phyloP scores from a whole-genome alignment of 1,140 invertebrate genomes.

The Drusus annulatus region DNA sequence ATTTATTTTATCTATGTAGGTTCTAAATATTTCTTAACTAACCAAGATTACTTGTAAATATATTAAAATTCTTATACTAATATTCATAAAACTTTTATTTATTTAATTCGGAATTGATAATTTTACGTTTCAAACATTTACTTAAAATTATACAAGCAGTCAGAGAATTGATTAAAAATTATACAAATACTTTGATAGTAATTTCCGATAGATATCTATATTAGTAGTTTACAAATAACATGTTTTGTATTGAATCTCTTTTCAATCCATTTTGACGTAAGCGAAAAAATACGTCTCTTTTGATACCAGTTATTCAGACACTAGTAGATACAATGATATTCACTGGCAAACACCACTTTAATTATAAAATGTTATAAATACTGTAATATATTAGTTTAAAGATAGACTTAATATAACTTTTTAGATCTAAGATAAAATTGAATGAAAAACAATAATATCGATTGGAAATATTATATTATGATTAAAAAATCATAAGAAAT shows the following conservation, averaged over 20 bases:
- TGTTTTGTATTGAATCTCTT: too few species aligned
- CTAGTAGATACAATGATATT: slow-evolving; percentile 58
- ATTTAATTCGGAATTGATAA: slow-evolving; percentile 25
- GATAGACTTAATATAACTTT: slow-evolving; percentile 41
- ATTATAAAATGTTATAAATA: slow-evolving; percentile 59
- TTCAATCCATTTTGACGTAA: too few species aligned
- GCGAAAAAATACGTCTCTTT: not conserved
- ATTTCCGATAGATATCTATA: too few species aligned
- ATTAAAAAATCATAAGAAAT: slow-evolving; percentile 47
- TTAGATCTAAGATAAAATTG: slow-evolving; percentile 51
- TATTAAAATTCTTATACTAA: too few species aligned
- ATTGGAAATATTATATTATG: slow-evolving; percentile 46
- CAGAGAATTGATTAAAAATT: slow-evolving; percentile 20
- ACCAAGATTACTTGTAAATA: too few species aligned
- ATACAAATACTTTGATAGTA: too few species aligned
- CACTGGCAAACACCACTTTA: slow-evolving; percentile 60
- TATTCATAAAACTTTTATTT: too few species aligned
- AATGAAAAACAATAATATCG: slow-evolving; percentile 59
- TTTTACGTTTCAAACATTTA: not conserved
- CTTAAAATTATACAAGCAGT: not conserved
- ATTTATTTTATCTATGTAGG: too few species aligned
- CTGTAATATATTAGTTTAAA: slow-evolving; percentile 55
- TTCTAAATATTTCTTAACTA: too few species aligned
- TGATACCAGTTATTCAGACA: slow-evolving; percentile 47
- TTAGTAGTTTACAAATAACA: too few species aligned